Evolutionary conservation across 2,888 invertebrate genomes (phyloP), one percentile per base, ranked within the genome.

Genomic region (Tortrix viridana): DNA sequence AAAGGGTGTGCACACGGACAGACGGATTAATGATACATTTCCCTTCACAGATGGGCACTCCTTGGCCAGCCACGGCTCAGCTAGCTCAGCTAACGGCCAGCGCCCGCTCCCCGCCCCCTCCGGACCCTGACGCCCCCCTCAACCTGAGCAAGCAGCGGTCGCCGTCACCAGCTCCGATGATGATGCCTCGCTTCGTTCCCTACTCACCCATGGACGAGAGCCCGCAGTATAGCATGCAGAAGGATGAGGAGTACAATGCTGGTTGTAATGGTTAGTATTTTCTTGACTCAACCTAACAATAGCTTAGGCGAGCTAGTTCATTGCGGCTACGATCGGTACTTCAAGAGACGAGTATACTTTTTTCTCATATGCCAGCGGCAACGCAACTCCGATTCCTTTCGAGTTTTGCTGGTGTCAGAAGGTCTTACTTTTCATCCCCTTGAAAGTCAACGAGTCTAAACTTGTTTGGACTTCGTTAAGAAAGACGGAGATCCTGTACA

Each of bases 91-190:
- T 96, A 76, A 93, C 95, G 2, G 93, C 93, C 12, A 84, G 82
- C 68, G 83, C 86, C 23, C 91, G 94, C 49, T 93, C 94, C 23
- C 95, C 90, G 23, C 95, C 90, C 0, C 92, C 95, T 0, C 92
- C 90, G 37, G 96, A 96, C 85, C 95, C 96, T 0, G 97, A 97
- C 81, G 94, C 96, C 1, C 98, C 98, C 1, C 93, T 98, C 47
- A 98, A 98, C 88, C 94, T 98, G 57, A 96, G 96, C 77, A 98
- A 98, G 88, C 98, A 98, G 62, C 96, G 97, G 58, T 92, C 93
- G 14, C 94, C 95, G 3, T 93, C 93, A 1, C 93, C 92, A 68
- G 93, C 79, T 83, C 94, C 94, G 49, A 92, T 95, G 78, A 92
- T 90, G 87, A 74, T 91, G 74, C 90, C 86, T 0, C 79, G 89